phyloP scores from a whole-genome alignment of 2,888 invertebrate genomes.

The Pyralis farinalis region DNA sequence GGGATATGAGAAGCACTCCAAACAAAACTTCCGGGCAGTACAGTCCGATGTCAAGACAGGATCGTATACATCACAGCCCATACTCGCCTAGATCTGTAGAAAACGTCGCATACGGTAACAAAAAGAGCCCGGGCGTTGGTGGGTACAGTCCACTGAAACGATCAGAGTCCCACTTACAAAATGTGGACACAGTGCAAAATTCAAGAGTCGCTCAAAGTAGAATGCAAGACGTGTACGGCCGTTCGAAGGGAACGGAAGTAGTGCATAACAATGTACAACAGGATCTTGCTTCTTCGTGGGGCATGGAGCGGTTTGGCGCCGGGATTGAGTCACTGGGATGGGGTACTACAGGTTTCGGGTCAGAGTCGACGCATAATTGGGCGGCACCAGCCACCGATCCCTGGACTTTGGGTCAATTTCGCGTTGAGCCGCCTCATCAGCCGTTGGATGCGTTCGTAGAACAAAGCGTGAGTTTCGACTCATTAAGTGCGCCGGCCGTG shows the following conservation, averaged over 20 bases:
- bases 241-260: slow-evolving; percentile 48
- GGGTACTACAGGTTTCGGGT: slow-evolving; percentile 31
- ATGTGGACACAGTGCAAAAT: slow-evolving; percentile 54
- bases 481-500: slow-evolving; percentile 41
- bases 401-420: slow-evolving; percentile 66
- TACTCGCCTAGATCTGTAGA: slow-evolving; percentile 70
- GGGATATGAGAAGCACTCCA: slow-evolving; percentile 50
- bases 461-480: slow-evolving; percentile 61
- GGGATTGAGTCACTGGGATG: slow-evolving; percentile 9
- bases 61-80: slow-evolving; percentile 61
- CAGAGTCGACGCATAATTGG: slow-evolving; percentile 35
- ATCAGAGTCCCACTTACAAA: slow-evolving; percentile 54
- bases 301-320: slow-evolving; percentile 45
- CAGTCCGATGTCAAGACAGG: slow-evolving; percentile 71
- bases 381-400: slow-evolving; percentile 52
- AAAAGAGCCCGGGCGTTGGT: slow-evolving; percentile 66
- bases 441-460: slow-evolving; percentile 63
- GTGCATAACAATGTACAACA: slow-evolving; percentile 40
- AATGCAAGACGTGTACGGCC: slow-evolving; percentile 49
- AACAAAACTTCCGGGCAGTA: slow-evolving; percentile 67
- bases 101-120: slow-evolving; percentile 46
- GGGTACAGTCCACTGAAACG: slow-evolving; percentile 69
- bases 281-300: slow-evolving; percentile 51
- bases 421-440: slow-evolving; percentile 61
- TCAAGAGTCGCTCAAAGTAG: slow-evolving; percentile 36